Evolutionary conservation across 2,888 invertebrate species (phyloP), one percentile per base, ranked within the genome.

Genomic region (Thera britannica): DNA sequence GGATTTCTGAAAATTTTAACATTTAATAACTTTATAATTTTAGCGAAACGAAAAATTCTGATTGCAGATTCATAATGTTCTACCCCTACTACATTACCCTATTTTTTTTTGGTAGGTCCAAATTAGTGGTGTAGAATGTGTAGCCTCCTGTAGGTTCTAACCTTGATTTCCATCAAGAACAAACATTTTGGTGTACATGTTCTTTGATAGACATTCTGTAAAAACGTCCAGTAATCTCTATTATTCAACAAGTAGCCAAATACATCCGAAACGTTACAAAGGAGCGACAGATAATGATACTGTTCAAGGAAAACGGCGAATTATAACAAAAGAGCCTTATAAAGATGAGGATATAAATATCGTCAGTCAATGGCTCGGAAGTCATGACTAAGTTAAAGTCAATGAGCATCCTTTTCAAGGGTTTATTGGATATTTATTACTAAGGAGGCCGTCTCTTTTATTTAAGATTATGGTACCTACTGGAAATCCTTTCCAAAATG

Each of bases 261-360:
- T 65, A 73, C 70, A 75, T 73, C 52, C 62, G 52, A 61, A 72
- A 35, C 59, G 61, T 66, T 62, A 67, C 48, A 66, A 49, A 62
- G 56, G 36, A 46, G 59, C 57, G 61, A 59, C 62, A 67, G 68
- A 70, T 75, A 72, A 71, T 68, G 72, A 72, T 62, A 69, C 60
- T 73, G 69, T 72, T 67, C 41, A 58, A 71, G 61, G 60, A 65
- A 68, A 72, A 72, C 65, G 58, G 54, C 51, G 58, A 72, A 73
- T 72, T 71, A 62, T 68, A 67, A 71, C 59, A 73, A 71, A 72
- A 56, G 67, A 71, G 66, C 65, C 64, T 66, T 62, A 72, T 65
- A 72, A 65, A 64, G 63, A 72, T 71, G 63, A 66, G 67, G 64
- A 70, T 72, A 72, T 75, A 75, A 75, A 73, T 72, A 70, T 63